Base-by-base conservation (phyloP, 1,140 invertebrate species). In the Drosophila novamexicana region DNA sequence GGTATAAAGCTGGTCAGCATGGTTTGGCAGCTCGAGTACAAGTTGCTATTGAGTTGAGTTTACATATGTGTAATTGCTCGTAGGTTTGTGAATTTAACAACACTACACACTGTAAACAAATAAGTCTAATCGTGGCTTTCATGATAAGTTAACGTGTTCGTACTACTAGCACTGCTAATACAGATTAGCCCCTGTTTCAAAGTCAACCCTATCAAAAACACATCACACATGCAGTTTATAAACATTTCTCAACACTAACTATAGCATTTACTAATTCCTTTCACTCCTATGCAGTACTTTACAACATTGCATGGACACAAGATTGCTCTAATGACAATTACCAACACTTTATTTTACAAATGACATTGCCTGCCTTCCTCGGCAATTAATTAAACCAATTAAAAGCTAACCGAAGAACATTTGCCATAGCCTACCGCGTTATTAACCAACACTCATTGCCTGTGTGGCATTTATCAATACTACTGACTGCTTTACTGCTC, bases 1-100 rank as follows among this genome's bases (percentile, higher is more conserved):
- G 63, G 72, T 54, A 56, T 34, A 62, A 68, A 64, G 44, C 59
- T 75, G 79, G 64, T 75, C 80, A 79, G 52, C 45, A 45, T 37
- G 74, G 57, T 61, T 75, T 64, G 39, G n/a, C 40, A 42, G 40
- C 14, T 18, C 14, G 16, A 47, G 16, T 18, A 47, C 7, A 47
- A 47, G 44, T 18, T 36, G 36, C 10, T 29, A 40, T 56, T 16
- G 12, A 22, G 53, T 16, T 22, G 37, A 40, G 37, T 56, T 56
- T 39, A n/a, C n/a, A n/a, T n/a, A 9, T 40, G 32, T 53, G 34
- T 54, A 54, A 53, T 64, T 34, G 62, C 34, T 32, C 29, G 8
- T 40, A n/a, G n/a, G n/a, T 64, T 53, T 22, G 47, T 34, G 18
- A n/a, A 39, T 36, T 65, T 5, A n/a, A 36, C 52, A 65, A 44